phyloP scores from a whole-genome alignment of 2,888 invertebrate genomes.

The Lottia gigantea region DNA sequence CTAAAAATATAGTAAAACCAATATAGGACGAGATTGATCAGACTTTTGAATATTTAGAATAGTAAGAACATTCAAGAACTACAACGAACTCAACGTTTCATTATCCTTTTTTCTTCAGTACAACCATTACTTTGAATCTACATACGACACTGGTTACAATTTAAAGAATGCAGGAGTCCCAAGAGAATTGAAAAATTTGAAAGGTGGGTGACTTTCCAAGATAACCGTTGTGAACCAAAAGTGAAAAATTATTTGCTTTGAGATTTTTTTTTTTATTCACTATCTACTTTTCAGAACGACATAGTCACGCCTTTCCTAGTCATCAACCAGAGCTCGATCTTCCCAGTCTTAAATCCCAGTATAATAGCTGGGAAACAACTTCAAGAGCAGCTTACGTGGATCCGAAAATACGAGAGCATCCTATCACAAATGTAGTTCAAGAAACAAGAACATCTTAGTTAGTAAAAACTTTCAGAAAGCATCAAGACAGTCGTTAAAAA shows the following conservation, averaged over 20 bases:
- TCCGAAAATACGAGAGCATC: constrained; percentile 47
- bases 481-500: no score
- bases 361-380: constrained; percentile 65
- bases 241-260: no score
- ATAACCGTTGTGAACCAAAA: no score
- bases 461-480: no score
- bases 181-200: constrained; percentile 55
- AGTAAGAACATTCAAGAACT: no score
- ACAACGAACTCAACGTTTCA: not conserved
- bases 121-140: constrained; percentile 59
- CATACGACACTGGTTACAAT: constrained; percentile 55
- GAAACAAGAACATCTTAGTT: not conserved
- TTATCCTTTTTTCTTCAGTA: constrained; percentile 50
- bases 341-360: constrained; percentile 43
- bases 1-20: no score
- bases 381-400: constrained; percentile 58
- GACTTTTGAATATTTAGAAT: no score
- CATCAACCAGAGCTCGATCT: constrained; percentile 65
- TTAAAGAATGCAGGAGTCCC: constrained; percentile 51
- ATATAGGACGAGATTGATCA: no score
- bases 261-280: no score
- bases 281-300: constrained; percentile 41
- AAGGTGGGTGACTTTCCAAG: constrained; percentile 42
- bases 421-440: constrained; percentile 26
- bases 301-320: constrained; percentile 58